Conservation (phyloP, 2,113 vertebrate genomes). For the Lagenorhynchus albirostris region DNA sequence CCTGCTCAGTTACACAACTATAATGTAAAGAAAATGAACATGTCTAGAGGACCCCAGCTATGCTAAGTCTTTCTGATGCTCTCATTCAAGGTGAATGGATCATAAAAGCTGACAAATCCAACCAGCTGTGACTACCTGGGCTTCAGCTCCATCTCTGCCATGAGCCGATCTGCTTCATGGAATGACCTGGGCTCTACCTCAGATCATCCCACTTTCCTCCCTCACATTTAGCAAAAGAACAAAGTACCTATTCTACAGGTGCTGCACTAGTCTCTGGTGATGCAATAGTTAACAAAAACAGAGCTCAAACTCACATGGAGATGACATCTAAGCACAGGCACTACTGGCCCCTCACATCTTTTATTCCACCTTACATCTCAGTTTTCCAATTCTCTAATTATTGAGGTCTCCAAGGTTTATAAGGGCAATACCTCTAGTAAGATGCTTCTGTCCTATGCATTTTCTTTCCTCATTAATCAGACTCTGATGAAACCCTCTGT, state of each 20-base stretch:
- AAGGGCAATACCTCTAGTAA: not conserved
- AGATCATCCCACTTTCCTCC: not conserved
- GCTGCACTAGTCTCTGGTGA: not conserved
- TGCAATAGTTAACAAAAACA: not conserved
- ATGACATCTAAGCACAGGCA: not conserved
- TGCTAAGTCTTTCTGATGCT: not conserved
- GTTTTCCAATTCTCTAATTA: not conserved
- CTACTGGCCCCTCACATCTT: not conserved
- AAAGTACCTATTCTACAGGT: not conserved
- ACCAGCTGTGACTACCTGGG: not conserved
- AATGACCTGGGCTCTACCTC: not conserved
- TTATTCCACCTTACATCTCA: not conserved
- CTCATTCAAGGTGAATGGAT: not conserved
- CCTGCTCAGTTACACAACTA: not conserved
- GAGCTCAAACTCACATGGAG: not conserved
- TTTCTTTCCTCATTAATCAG: slow-evolving; percentile 17
- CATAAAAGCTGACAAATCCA: not conserved
- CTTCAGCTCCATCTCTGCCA: not conserved
- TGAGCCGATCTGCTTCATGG: not conserved
- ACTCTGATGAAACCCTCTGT: not conserved
- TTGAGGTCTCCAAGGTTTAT: not conserved
- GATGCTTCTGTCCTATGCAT: not conserved
- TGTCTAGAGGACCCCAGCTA: not conserved
- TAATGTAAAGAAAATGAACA: not conserved
- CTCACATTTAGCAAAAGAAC: not conserved